Evolutionary conservation across 2,888 invertebrate species (phyloP), one percentile per base, ranked within the genome.

Genomic region (Perdita meconis): DNA sequence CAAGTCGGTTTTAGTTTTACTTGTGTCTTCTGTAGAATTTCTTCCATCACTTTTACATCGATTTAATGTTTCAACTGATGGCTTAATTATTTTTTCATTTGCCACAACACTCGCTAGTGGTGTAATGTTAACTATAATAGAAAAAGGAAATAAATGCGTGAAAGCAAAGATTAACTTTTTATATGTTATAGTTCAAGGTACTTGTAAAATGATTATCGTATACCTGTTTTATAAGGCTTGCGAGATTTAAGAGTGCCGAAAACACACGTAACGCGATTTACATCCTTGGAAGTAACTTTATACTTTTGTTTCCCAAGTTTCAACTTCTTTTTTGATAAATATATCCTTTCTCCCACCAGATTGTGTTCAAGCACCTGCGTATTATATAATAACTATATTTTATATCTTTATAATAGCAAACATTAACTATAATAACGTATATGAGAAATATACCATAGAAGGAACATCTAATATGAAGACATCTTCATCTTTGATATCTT

Each of bases 381-480:
- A 13, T 2, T 16, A 40, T 8, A 22, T 1, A 40, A 42, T 42
- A 19, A 13, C 26, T 22, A n/a, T 8, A 56, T n/a, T n/a, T n/a
- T n/a, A 36, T 53, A 10, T 13, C 34, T 51, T 51, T 34, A 38
- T 8, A 0, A 50, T 13, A 38, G n/a, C 47, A 34, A 53, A 38
- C 16, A 47, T 30, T 30, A 30, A 30, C 30, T 6, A 30, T 2
- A 30, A 30, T 30, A 30, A 30, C 6, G 30, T 30, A 30, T 6
- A 30, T 30, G 30, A 4, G 6, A 30, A 30, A 30, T 30, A 71
- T 80, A 88, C 88, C 44, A 63, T 67, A 57, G 40, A 74, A 16
- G 89, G 89, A 56, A 89, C 64, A 30, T 88, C 86, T 61, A 88
- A 61, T 4, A 89, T 30, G 73, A 80, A 88, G 64, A 87, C 69